These are phyloP conservation scores for Pseudomyrmex sp. DNA, from an alignment of 1,140 invertebrate species.

Conservation along the genomic window DNA sequence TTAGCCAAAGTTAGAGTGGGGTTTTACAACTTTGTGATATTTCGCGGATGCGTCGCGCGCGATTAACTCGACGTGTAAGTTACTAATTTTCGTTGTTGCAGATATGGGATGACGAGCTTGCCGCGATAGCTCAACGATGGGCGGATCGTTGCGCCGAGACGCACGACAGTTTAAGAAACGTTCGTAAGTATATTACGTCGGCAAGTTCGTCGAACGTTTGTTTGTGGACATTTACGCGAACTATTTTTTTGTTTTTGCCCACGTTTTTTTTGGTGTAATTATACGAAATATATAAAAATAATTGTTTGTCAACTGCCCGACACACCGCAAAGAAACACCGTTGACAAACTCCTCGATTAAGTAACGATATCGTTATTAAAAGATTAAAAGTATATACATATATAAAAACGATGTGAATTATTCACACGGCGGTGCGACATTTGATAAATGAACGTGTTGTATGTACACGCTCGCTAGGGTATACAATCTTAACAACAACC, in stretches of 20 bases:
- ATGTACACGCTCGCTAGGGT: not conserved
- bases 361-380: too few relatives aligned
- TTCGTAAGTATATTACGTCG: slow-evolving; percentile 85
- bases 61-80: slow-evolving; percentile 13
- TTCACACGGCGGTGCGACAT: not conserved
- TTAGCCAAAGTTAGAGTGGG: not conserved
- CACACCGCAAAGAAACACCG: too few relatives aligned
- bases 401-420: not conserved
- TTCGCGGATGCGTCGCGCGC: not conserved
- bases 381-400: too few relatives aligned
- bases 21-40: not conserved
- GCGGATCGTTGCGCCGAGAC: slow-evolving; percentile 91
- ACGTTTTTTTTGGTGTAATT: too few relatives aligned
- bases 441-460: not conserved
- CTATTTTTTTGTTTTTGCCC: too few relatives aligned
- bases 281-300: too few relatives aligned
- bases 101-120: slow-evolving; percentile 95
- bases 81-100: slow-evolving; percentile 77
- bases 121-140: slow-evolving; percentile 92
- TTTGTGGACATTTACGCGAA: not conserved
- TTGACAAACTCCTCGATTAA: too few relatives aligned
- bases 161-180: slow-evolving; percentile 89
- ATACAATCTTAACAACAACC: not conserved
- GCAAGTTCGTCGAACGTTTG: slow-evolving; percentile 15
- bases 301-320: too few relatives aligned